Conservation (phyloP, 2,888 invertebrate genomes). For the Falcaria lacertinaria region DNA sequence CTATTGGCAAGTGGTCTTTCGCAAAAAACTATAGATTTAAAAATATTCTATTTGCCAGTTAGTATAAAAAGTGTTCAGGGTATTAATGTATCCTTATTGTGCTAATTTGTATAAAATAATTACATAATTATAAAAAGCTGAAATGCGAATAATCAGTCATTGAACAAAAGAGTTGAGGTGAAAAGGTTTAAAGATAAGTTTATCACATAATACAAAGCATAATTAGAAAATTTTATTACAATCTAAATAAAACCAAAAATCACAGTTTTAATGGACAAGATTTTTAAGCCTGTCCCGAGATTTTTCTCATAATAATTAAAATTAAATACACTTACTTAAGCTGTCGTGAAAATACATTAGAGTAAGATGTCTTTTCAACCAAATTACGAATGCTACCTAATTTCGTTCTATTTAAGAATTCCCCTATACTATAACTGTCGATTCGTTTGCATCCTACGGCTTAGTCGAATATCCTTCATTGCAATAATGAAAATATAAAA, state of each 20-base stretch:
- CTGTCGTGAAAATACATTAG: conserved; percentile 36
- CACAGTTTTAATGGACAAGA: conserved; percentile 73
- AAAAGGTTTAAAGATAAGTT: conserved; percentile 41
- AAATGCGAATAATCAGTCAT: conserved; percentile 59
- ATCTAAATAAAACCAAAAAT: conserved; percentile 76
- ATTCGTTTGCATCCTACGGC: conserved; percentile 52
- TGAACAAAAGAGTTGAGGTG: conserved; percentile 31
- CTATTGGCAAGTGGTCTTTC: background rate
- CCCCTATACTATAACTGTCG: conserved; percentile 47
- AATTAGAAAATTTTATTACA: conserved; percentile 59
- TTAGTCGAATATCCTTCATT: conserved; percentile 70
- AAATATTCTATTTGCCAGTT: background rate
- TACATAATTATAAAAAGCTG: conserved; percentile 33
- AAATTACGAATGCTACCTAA: conserved; percentile 62
- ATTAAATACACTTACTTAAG: conserved; percentile 66
- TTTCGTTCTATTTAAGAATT: conserved; percentile 54
- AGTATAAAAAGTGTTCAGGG: background rate
- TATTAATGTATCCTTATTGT: conserved; percentile 5
- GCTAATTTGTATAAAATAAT: conserved; percentile 19
- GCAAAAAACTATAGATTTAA: too few relatives aligned
- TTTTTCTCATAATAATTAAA: conserved; percentile 42
- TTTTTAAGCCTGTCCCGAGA: conserved; percentile 63
- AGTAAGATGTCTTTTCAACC: conserved; percentile 69
- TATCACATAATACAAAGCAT: conserved; percentile 75
- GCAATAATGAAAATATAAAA: conserved; percentile 77